Percentiles rank a stretch among this genome's conserved stretches.
phyloP scores from a whole-genome alignment of 2,113 vertebrate genomes.

The Galbula dea region DNA sequence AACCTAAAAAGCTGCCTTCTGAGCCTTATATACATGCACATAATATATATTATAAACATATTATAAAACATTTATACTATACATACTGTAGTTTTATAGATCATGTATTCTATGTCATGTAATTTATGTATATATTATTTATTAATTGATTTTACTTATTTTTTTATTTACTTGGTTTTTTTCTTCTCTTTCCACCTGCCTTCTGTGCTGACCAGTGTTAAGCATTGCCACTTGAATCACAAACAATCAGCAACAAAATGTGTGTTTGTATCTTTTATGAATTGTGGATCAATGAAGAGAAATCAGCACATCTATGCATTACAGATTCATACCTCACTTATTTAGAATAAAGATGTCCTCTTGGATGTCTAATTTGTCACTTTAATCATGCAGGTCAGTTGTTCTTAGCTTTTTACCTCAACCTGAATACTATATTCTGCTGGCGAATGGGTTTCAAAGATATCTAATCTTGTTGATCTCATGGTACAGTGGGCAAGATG shows the following conservation, averaged over 20 bases:
- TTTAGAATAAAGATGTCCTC: not conserved
- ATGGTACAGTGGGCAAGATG: slow-evolving; percentile 43
- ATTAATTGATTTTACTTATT: not conserved
- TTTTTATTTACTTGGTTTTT: not conserved
- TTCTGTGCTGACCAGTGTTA: not conserved
- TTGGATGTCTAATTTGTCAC: not conserved
- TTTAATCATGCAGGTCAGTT: slow-evolving; percentile 31
- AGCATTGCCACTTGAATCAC: not conserved
- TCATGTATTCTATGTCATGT: not conserved
- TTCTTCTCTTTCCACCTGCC: not conserved
- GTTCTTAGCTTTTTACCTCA: not conserved
- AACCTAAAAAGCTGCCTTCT: not conserved
- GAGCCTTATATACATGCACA: not conserved
- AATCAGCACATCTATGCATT: not conserved
- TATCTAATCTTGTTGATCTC: slow-evolving; percentile 49
- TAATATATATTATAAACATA: not conserved
- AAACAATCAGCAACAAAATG: not conserved
- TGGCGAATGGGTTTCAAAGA: slow-evolving; percentile 12
- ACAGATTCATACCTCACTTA: not conserved
- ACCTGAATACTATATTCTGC: not conserved
- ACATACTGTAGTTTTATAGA: too few species aligned
- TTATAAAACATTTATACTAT: not conserved
- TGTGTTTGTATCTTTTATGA: not conserved
- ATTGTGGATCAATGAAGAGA: not conserved
- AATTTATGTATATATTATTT: not conserved